Evolutionary conservation across 2,888 invertebrate genomes (phyloP).

Genomic region (Argyra leucocephala): DNA sequence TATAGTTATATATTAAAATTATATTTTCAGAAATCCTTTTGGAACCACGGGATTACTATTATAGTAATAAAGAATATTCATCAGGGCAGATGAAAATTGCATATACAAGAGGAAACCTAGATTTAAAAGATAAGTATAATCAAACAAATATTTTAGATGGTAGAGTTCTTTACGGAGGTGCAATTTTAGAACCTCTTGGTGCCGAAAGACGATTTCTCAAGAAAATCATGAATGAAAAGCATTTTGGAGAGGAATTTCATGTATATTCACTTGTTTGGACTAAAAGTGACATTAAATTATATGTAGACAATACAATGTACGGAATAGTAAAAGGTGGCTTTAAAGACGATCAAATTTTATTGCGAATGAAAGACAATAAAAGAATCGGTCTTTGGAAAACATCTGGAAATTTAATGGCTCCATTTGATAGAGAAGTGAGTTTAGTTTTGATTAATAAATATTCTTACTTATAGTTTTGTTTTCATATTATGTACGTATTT

Average conservation of each 20-base stretch:
- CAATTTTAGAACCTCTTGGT: conserved; percentile 26
- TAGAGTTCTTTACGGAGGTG: conserved; percentile 19
- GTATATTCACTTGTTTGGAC: conserved; percentile 57
- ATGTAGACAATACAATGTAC: conserved; percentile 47
- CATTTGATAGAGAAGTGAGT: conserved; percentile 60
- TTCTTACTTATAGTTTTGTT: neutral
- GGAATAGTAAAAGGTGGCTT: conserved; percentile 37
- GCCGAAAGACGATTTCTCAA: conserved; percentile 29
- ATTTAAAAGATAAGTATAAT: neutral
- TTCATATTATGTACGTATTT: neutral
- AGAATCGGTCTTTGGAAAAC: conserved; percentile 49
- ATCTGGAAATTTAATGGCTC: conserved; percentile 50
- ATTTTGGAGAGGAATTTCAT: conserved; percentile 51
- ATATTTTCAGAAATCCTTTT: conserved; percentile 51
- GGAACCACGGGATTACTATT: conserved; percentile 54
- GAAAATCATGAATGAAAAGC: conserved; percentile 28
- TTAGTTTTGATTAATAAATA: neutral
- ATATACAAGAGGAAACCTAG: conserved; percentile 54
- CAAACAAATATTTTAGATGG: neutral
- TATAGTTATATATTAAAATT: too few species aligned
- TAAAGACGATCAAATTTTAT: conserved; percentile 26
- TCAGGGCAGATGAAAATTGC: conserved; percentile 66
- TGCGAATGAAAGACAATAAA: conserved; percentile 33
- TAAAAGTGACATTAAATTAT: conserved; percentile 20
- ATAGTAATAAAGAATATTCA: conserved; percentile 51